Evolutionary conservation across 2,888 invertebrate genomes (phyloP), one percentile per base, ranked within the genome.

Genomic region (Cetonia aurata): DNA sequence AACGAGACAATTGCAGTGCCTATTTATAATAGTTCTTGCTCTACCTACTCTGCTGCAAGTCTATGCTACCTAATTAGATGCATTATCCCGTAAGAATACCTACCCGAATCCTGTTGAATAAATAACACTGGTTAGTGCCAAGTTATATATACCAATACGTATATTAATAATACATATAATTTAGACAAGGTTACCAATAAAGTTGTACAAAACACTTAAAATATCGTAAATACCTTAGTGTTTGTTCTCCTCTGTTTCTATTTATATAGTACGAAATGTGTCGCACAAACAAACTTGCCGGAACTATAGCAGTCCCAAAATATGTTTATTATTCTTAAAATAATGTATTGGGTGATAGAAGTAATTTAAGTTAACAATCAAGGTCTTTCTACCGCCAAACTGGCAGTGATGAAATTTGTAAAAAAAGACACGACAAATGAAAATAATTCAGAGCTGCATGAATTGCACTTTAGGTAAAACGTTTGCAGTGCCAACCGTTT

Each of bases 121-220:
- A 31, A 60, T 60, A 60, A 60, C 46, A 13, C n/a, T 17, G 46
- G 25, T 31, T 60, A 31, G 48, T 62, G 62, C 62, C 62, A 62
- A 62, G 62, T 42, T 13, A 37, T 46, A 50, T 59, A n/a, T 25
- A 59, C 19, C 25, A 37, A 56, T 56, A 56, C 13, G 42, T 50
- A 17, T 50, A 50, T 50, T 37, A 65, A 65, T 62, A 50, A 60
- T 60, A 48, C 31, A 62, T 62, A 25, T 62, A 62, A 48, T 62
- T 62, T 62, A 62, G 46, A 48, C 60, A 62, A 62, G 60, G 60
- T 48, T 50, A 62, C 15, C 31, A 62, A 62, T 48, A 62, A 62
- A 62, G 48, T 62, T 48, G 37, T 31, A 33, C 33, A 62, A 33
- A 62, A 48, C 48, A 62, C 48, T 48, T 46, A 60, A 44, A 60